These are phyloP conservation scores for Leuciscus waleckii DNA, from an alignment of 2,797 vertebrate genomes.

Conservation along the genomic window DNA sequence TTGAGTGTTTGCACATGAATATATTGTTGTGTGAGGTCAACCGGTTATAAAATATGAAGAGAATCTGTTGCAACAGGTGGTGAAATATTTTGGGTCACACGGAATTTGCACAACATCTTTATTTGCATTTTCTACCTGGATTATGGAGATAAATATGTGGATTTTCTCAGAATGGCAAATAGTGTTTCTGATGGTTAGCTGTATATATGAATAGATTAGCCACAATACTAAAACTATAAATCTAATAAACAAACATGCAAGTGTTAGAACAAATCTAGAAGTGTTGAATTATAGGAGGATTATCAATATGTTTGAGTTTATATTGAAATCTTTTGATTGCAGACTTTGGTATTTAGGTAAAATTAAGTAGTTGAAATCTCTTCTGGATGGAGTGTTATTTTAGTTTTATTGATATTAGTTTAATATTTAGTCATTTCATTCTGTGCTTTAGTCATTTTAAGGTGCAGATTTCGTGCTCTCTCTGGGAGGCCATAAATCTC, in stretches of 20 bases:
- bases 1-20: neutral
- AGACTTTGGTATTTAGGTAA: neutral
- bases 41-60: neutral
- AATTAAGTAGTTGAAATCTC: neutral
- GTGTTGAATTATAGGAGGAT: neutral
- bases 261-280: neutral
- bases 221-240: neutral
- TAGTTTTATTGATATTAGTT: too few species aligned
- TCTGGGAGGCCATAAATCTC: slow-evolving; percentile 77
- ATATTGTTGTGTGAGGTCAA: neutral
- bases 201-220: neutral
- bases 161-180: neutral
- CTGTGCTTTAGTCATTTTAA: neutral
- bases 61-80: neutral
- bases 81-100: neutral
- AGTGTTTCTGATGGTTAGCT: neutral
- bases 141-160: neutral
- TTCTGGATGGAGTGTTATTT: too few species aligned
- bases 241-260: neutral
- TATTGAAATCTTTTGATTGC: neutral
- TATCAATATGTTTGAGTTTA: neutral
- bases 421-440: neutral
- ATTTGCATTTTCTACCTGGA: neutral
- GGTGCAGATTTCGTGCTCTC: slow-evolving; percentile 61
- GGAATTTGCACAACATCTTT: neutral